phyloP scores from a whole-genome alignment of 2,797 vertebrate genomes.

The Jordanella pulchra region DNA sequence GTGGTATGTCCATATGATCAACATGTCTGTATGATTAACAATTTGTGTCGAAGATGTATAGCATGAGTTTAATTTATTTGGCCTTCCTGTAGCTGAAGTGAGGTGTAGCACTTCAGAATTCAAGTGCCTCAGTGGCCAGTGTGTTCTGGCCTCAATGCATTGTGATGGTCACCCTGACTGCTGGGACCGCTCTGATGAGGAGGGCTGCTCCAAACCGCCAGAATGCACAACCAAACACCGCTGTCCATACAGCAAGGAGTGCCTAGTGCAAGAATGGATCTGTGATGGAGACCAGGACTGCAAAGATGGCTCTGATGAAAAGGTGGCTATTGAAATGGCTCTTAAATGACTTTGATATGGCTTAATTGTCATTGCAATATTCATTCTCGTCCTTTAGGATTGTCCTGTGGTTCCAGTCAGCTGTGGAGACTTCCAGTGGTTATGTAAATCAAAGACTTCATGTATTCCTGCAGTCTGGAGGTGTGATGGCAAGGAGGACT shows the following conservation, averaged over 20 bases:
- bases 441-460: constrained; percentile 68
- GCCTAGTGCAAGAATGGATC: constrained; percentile 85
- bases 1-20: constrained; percentile 78
- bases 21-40: too few species aligned
- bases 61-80: neutral
- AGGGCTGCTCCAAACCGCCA: constrained; percentile 70
- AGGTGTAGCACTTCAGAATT: constrained; percentile 79
- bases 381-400: constrained; percentile 61
- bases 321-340: constrained; percentile 77
- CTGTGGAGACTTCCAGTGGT: constrained; percentile 83
- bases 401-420: constrained; percentile 61
- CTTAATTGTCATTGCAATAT: neutral
- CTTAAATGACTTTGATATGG: neutral
- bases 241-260: constrained; percentile 84
- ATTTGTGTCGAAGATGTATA: neutral
- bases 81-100: constrained; percentile 47
- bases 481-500: constrained; percentile 86
- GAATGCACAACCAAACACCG: constrained; percentile 77
- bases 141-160: constrained; percentile 77
- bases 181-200: constrained; percentile 87
- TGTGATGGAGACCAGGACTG: constrained; percentile 89
- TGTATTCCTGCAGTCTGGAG: constrained; percentile 86
- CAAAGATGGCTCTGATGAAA: constrained; percentile 86
- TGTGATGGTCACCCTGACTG: constrained; percentile 90
- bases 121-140: constrained; percentile 84